Base-by-base conservation (phyloP, 2,113 vertebrate species). In the Chascanopsetta lugubris region DNA sequence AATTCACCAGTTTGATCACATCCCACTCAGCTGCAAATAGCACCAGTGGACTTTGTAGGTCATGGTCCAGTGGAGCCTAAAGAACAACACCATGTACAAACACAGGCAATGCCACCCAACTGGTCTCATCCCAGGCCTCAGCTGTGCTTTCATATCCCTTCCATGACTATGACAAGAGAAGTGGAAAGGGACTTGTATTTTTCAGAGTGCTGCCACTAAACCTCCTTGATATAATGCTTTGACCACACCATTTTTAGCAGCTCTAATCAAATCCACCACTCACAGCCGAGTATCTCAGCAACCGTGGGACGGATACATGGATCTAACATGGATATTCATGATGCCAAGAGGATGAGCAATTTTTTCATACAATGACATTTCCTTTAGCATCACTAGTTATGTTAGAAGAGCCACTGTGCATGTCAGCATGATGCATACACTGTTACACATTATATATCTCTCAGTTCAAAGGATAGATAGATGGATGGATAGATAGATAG, bases 41-140 rank as follows among this genome's bases (percentile, higher is more conserved):
- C 48, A 70, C 38, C 36, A 46, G 20, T 53, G 43, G 36, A 53
- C 40, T 38, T 68, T 69, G 47, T 63, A 30, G 8, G 32, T 56
- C 68, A 72, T 3, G 10, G 34, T 61, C 18, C 20, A 27, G 8
- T 61, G 57, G 48, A 76, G 54, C 50, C 48, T 40, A 58, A 72
- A 79, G 43, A n/a, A 59, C 42, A 63, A 40, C 48, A 51, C 29
- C 26, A 61, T 47, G 60, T 2, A 1, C 61, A 71, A 67, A 54
- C 11, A 57, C 29, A 38, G 27, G 21, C 57, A 3, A 58, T 26
- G 38, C 22, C 48, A 45, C 6, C 58, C 49, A 50, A 30, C 21
- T 30, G 48, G 26, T 54, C 8, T 46, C 40, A 40, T 36, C 27
- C 57, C 60, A 54, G 57, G 56, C 55, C 53, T 49, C 64, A 38